Evolutionary conservation across 2,888 invertebrate species (phyloP).

Genomic region (Ellobium chinense): DNA sequence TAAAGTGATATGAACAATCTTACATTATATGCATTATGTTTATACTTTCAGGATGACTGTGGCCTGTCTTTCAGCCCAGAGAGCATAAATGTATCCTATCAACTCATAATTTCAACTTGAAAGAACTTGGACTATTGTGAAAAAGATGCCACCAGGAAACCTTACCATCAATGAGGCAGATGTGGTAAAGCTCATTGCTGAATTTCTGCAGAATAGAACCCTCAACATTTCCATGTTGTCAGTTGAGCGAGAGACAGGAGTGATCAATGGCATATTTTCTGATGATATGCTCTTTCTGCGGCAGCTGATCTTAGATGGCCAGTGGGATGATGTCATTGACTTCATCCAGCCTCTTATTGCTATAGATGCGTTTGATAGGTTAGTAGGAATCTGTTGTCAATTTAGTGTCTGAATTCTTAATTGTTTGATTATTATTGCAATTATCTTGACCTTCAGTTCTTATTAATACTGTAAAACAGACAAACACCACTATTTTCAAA

Average conservation of each 20-base stretch:
- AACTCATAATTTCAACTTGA: too few species aligned
- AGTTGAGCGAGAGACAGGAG: slow-evolving; percentile 95
- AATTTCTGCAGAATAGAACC: slow-evolving; percentile 86
- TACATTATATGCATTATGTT: too few species aligned
- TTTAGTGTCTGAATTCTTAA: too few species aligned
- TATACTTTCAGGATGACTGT: too few species aligned
- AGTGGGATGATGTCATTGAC: slow-evolving; percentile 98
- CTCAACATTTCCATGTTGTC: slow-evolving; percentile 93
- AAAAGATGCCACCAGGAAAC: slow-evolving; percentile 72
- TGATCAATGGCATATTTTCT: slow-evolving; percentile 84
- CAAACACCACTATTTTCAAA: too few species aligned
- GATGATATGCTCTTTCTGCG: slow-evolving; percentile 96
- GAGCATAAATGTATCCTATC: too few species aligned
- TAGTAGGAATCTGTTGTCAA: background rate
- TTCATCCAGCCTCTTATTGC: slow-evolving; percentile 94
- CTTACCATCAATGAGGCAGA: slow-evolving; percentile 78
- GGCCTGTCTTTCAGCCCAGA: too few species aligned
- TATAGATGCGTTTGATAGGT: slow-evolving; percentile 87
- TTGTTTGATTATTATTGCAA: too few species aligned
- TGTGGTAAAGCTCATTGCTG: slow-evolving; percentile 82
- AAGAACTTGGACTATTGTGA: too few species aligned
- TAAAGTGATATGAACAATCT: too few species aligned
- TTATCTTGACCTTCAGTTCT: too few species aligned
- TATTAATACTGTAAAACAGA: too few species aligned
- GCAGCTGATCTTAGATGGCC: slow-evolving; percentile 96